Percentiles rank a stretch among this genome's conserved stretches.
Conservation (phyloP, 2,797 vertebrate species). For the Acanthiza pusilla region DNA sequence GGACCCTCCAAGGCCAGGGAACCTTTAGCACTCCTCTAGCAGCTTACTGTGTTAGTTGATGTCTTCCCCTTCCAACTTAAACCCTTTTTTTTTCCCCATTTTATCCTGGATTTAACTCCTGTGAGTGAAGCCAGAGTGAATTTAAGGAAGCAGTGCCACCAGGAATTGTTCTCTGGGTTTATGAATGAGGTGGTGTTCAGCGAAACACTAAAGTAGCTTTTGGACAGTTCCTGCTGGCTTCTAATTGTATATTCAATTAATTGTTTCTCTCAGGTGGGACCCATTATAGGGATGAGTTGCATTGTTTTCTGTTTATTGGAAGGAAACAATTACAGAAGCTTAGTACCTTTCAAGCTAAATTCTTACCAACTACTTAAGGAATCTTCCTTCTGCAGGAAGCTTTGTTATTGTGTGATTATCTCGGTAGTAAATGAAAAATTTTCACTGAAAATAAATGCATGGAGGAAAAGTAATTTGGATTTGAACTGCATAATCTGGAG, state of each 20-base stretch:
- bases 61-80: background rate
- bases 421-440: background rate
- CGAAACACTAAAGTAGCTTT: background rate
- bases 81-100: background rate
- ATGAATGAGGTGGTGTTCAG: background rate
- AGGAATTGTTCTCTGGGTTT: background rate
- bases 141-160: background rate
- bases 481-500: background rate
- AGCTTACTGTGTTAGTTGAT: background rate
- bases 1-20: background rate
- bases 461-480: background rate
- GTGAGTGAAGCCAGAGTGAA: background rate
- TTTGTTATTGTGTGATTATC: background rate
- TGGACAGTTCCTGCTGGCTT: background rate
- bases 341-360: background rate
- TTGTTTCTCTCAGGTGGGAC: background rate
- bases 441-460: background rate
- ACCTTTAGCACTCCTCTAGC: background rate
- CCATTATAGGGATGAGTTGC: background rate
- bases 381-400: background rate
- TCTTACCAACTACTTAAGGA: background rate
- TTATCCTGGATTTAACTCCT: background rate
- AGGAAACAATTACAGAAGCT: background rate
- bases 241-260: background rate
- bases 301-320: background rate